phyloP scores from a whole-genome alignment of 2,888 invertebrate species.

The Sipha maydis region DNA sequence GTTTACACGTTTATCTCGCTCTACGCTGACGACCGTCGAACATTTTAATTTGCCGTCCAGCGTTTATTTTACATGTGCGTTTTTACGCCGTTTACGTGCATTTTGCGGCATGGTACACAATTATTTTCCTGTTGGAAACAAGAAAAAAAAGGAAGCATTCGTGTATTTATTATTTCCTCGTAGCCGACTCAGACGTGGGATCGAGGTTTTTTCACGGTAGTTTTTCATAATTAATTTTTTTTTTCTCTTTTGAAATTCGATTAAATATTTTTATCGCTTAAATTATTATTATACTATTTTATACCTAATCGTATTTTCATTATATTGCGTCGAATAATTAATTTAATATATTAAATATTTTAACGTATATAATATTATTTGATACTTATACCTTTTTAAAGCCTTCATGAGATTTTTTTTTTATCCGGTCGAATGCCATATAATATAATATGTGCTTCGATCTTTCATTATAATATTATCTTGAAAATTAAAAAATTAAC shows the following conservation, averaged over 20 bases:
- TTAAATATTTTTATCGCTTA: neutral
- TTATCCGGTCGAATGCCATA: neutral
- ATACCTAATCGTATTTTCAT: neutral
- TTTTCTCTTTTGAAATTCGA: conserved; percentile 22
- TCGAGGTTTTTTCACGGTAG: neutral
- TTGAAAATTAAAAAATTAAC: neutral
- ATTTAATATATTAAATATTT: conserved; percentile 4
- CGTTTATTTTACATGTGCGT: no score
- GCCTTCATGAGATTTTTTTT: conserved; percentile 23
- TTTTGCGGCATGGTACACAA: neutral
- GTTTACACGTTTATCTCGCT: conserved; percentile 18
- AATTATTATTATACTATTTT: no score
- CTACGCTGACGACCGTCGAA: neutral
- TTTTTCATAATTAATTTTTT: neutral
- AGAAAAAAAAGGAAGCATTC: neutral
- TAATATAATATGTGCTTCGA: neutral
- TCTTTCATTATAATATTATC: neutral
- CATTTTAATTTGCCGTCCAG: neutral
- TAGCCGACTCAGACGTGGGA: neutral
- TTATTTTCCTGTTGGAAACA: neutral
- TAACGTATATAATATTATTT: neutral
- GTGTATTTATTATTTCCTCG: neutral
- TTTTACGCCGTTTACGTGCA: neutral
- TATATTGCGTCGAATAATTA: neutral
- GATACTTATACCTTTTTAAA: neutral